phyloP scores from a whole-genome alignment of 2,113 vertebrate genomes.

The Conger conger region DNA sequence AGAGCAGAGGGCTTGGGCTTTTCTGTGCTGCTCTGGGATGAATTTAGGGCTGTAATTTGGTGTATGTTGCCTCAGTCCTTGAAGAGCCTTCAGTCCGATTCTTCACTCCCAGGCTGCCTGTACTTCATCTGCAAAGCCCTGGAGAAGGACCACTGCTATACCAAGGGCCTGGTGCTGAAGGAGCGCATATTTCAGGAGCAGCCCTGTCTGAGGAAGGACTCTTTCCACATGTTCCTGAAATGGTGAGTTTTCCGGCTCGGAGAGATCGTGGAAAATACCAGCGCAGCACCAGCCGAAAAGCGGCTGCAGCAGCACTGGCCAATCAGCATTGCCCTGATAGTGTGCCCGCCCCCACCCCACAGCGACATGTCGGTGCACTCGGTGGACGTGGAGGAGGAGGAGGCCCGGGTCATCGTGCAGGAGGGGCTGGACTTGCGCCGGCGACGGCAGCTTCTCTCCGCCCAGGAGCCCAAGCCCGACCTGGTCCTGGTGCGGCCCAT shows the following conservation, averaged over 20 bases:
- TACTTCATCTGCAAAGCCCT: constrained; percentile 95
- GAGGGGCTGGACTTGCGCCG: constrained; percentile 85
- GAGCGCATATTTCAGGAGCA: constrained; percentile 96
- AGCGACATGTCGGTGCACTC: constrained; percentile 89
- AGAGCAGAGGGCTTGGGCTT: background rate
- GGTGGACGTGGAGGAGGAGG: constrained; percentile 80
- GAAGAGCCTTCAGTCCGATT: background rate
- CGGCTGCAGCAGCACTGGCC: background rate
- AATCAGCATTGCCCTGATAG: background rate
- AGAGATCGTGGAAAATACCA: no score
- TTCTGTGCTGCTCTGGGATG: background rate
- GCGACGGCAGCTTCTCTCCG: constrained; percentile 77
- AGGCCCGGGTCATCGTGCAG: constrained; percentile 76
- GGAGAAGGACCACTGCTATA: constrained; percentile 89
- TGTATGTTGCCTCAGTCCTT: background rate
- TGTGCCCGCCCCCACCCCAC: constrained; percentile 26
- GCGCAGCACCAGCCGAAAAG: background rate
- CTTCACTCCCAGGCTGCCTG: constrained; percentile 76
- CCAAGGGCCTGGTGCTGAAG: constrained; percentile 91
- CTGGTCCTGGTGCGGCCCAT: constrained; percentile 84
- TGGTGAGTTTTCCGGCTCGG: constrained; percentile 67
- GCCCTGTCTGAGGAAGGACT: constrained; percentile 87
- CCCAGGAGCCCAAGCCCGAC: constrained; percentile 77
- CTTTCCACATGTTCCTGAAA: constrained; percentile 89
- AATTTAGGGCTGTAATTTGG: background rate